Percentiles rank a stretch among this genome's conserved stretches.
phyloP scores from a whole-genome alignment of 2,113 vertebrate genomes.

The Turdus rufiventris region DNA sequence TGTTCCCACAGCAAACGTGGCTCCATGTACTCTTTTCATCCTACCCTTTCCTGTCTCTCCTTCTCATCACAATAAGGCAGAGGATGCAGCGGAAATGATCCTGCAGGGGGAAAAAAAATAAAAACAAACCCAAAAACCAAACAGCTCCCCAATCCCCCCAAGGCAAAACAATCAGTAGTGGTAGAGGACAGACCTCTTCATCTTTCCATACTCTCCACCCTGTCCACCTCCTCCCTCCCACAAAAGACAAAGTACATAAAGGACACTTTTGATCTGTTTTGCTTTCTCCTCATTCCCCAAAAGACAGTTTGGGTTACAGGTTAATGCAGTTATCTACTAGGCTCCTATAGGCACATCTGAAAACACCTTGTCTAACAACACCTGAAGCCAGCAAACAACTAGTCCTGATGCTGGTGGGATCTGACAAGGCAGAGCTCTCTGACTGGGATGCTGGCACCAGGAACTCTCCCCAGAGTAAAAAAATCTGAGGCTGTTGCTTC shows the following conservation, averaged over 20 bases:
- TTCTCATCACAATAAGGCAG: not conserved
- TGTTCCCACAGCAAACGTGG: not conserved
- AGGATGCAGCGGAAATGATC: not conserved
- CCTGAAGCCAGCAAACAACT: not conserved
- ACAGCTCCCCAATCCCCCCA: fast-evolving
- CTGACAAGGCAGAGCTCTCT: not conserved
- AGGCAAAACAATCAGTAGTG: not conserved
- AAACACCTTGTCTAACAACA: not conserved
- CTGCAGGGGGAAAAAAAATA: not conserved
- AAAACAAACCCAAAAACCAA: not conserved
- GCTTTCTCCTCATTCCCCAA: not conserved
- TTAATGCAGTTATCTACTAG: not conserved
- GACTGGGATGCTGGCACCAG: not conserved
- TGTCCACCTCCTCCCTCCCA: not conserved
- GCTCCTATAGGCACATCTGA: not conserved
- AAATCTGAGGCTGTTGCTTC: fast-evolving
- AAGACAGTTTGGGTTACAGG: not conserved
- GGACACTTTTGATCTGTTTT: not conserved
- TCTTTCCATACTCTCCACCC: not conserved
- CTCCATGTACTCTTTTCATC: not conserved
- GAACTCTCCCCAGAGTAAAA: not conserved
- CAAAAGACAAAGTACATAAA: not conserved
- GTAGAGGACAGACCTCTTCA: not conserved
- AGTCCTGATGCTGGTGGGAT: not conserved
- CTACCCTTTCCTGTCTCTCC: not conserved